Conservation (phyloP, 2,888 invertebrate genomes). For the Xylota sylvarum region DNA sequence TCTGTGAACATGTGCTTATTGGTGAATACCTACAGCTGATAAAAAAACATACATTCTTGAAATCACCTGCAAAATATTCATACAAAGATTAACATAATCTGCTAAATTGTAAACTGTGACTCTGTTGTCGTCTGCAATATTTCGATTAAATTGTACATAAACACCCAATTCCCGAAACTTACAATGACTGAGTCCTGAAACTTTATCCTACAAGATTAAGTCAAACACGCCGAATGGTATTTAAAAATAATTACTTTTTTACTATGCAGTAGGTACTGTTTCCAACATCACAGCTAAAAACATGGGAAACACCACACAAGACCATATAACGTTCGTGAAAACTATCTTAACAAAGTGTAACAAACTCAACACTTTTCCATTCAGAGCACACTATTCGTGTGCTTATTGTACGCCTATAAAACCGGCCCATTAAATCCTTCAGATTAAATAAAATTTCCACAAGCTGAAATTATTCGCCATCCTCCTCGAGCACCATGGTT, state of each 20-base stretch:
- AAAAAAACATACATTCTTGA: no score
- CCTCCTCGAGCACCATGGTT: neutral
- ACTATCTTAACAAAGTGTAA: constrained; percentile 50
- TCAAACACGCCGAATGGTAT: neutral
- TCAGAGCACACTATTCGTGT: constrained; percentile 38
- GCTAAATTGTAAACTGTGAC: neutral
- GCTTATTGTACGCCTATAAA: constrained; percentile 51
- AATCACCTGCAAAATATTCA: no score
- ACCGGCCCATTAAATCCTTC: constrained; percentile 44
- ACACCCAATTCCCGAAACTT: neutral
- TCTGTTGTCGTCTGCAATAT: neutral
- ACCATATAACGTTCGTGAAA: constrained; percentile 22
- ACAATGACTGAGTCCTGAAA: neutral
- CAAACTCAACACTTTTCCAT: constrained; percentile 48
- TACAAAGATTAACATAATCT: no score
- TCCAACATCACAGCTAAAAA: neutral
- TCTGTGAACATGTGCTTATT: no score
- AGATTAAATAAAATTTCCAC: constrained; percentile 64
- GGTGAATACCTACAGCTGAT: no score
- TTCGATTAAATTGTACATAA: neutral
- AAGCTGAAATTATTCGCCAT: constrained; percentile 43
- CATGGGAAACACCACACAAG: neutral
- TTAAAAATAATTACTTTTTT: neutral
- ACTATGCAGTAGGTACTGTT: neutral
- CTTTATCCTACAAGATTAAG: neutral